Evolutionary conservation across 2,113 vertebrate species (phyloP).

Genomic region (Sphyrna mokarran): DNA sequence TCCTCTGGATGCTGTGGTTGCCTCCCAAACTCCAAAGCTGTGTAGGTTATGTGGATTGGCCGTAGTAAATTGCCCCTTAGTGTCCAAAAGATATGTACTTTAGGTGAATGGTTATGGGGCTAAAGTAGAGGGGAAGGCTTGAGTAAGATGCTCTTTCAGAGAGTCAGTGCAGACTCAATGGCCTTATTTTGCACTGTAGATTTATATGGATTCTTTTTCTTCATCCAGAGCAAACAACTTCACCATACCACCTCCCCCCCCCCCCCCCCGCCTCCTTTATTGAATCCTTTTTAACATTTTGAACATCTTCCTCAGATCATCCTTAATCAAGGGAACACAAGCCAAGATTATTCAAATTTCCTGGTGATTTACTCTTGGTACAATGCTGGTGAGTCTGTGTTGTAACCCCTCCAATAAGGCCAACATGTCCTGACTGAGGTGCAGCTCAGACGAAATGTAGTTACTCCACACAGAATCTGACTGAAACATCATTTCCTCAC

Average conservation of each 20-base stretch:
- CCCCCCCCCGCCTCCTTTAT: not conserved
- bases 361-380: not conserved
- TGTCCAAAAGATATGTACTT: no score
- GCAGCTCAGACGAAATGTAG: not conserved
- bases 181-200: no score
- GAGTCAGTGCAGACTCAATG: no score
- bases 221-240: not conserved
- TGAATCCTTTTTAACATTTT: not conserved
- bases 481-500: not conserved
- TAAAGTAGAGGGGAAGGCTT: no score
- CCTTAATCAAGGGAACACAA: not conserved
- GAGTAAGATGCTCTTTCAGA: no score
- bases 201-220: not conserved
- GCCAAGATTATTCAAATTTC: not conserved
- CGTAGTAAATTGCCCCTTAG: no score
- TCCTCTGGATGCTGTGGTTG: no score
- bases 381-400: not conserved
- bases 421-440: not conserved
- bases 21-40: no score
- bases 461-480: no score
- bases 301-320: not conserved
- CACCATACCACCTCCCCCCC: no score
- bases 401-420: not conserved
- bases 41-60: no score
- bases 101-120: no score